A percentile compares a stretch with the other conserved stretches of the same genome.
Evolutionary conservation across 1,140 invertebrate species (phyloP).

Genomic region (Drosophila punjabiensis): DNA sequence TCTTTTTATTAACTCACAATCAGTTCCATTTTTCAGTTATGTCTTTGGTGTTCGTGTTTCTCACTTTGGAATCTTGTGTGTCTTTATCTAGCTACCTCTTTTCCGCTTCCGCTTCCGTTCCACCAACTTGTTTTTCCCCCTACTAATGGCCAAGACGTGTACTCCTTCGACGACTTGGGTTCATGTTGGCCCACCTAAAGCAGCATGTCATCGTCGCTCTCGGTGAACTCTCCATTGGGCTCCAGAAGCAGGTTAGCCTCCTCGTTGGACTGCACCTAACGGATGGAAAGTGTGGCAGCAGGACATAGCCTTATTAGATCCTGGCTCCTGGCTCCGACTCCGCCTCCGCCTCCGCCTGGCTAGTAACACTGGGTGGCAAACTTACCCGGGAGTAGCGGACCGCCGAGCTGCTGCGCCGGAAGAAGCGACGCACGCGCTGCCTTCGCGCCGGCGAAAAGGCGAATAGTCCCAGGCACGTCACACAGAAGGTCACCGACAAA

Average conservation of each 20-base stretch:
- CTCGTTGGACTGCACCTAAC: constrained; percentile 78
- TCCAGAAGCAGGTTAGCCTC: constrained; percentile 80
- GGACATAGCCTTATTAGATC: neutral
- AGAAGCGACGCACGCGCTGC: constrained; percentile 69
- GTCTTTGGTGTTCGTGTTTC: constrained; percentile 74
- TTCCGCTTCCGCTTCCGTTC: constrained; percentile 4
- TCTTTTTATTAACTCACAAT: constrained; percentile 63
- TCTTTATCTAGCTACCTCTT: constrained; percentile 43
- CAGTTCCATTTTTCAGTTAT: constrained; percentile 61
- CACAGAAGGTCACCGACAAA: constrained; percentile 74
- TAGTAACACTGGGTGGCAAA: neutral
- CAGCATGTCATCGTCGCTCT: constrained; percentile 83
- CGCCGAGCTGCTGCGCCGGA: constrained; percentile 68
- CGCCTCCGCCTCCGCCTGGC: neutral
- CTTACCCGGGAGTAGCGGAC: constrained; percentile 77
- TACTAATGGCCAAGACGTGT: constrained; percentile 53
- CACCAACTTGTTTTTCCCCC: constrained; percentile 31
- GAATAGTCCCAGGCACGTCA: constrained; percentile 74
- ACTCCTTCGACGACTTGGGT: constrained; percentile 20
- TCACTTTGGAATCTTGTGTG: constrained; percentile 50
- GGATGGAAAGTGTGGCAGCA: neutral
- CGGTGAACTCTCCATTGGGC: constrained; percentile 80
- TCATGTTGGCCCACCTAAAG: constrained; percentile 51
- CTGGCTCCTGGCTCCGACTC: neutral
- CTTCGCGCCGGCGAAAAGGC: constrained; percentile 79